These are phyloP conservation scores for Amblyteles armatorius DNA, from an alignment of 2,888 invertebrate genomes.

Conservation along the genomic window DNA sequence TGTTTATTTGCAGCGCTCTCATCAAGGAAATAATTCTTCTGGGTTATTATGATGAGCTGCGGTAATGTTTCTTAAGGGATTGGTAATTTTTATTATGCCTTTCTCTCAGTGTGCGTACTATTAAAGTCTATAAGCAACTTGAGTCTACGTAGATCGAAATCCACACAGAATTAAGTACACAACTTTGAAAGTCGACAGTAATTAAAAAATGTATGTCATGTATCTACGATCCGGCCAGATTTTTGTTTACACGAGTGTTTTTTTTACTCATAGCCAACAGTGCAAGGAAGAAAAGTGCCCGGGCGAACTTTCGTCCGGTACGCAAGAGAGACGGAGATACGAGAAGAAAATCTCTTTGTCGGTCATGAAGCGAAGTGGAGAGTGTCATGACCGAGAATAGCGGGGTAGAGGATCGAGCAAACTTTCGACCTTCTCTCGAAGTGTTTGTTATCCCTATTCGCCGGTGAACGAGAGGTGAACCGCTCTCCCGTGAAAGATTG, in stretches of 20 bases:
- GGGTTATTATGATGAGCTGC: too few species aligned
- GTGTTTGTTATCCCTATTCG: conserved; percentile 4
- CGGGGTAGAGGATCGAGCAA: background rate
- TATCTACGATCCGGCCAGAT: background rate
- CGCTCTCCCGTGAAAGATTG: background rate
- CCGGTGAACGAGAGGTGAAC: conserved; percentile 12
- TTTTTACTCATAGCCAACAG: background rate
- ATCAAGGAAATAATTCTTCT: too few species aligned
- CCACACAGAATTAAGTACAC: too few species aligned
- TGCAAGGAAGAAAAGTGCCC: background rate
- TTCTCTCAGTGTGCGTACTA: too few species aligned
- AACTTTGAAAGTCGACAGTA: too few species aligned
- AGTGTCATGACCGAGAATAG: conserved; percentile 32
- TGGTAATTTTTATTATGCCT: too few species aligned
- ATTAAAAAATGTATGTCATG: too few species aligned
- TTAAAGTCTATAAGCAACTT: too few species aligned
- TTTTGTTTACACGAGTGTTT: background rate
- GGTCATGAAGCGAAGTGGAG: conserved; percentile 56
- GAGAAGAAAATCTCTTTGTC: conserved; percentile 63
- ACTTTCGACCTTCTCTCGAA: conserved; percentile 33
- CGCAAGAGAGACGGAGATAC: conserved; percentile 14
- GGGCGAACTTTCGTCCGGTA: conserved; percentile 35
- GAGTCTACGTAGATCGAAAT: too few species aligned
- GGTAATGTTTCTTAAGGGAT: too few species aligned
- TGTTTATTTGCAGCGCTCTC: too few species aligned